Percentiles rank a stretch among this genome's conserved stretches.
Conservation (phyloP, 2,888 invertebrate species). For the Dryobota labecula region DNA sequence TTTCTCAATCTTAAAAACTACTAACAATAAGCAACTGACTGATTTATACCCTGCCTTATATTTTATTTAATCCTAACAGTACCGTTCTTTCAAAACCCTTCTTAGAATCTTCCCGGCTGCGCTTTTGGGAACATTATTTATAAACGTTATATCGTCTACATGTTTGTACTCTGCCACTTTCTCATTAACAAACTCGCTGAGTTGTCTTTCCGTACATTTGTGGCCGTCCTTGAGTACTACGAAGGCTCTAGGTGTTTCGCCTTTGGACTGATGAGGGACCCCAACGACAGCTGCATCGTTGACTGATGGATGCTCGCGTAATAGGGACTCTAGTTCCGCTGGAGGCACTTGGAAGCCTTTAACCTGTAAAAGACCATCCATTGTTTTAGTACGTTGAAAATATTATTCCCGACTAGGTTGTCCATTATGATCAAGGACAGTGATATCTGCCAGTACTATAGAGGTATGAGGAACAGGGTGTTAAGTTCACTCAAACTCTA, state of each 20-base stretch:
- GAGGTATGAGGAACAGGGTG: no score
- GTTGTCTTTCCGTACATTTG: constrained; percentile 85
- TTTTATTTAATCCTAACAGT: constrained; percentile 68
- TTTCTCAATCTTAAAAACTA: constrained; percentile 13
- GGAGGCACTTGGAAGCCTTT: constrained; percentile 96
- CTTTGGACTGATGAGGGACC: constrained; percentile 92
- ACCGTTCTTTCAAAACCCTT: constrained; percentile 89
- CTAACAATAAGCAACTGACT: constrained; percentile 9
- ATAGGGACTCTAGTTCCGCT: constrained; percentile 95
- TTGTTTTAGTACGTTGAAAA: not conserved
- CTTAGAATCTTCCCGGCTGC: constrained; percentile 95
- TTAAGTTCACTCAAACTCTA: no score
- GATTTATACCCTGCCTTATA: constrained; percentile 10
- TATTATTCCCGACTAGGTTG: not conserved
- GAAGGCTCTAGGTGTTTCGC: constrained; percentile 95
- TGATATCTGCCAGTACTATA: no score
- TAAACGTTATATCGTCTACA: constrained; percentile 92
- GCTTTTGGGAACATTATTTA: constrained; percentile 93
- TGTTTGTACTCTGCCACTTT: constrained; percentile 95
- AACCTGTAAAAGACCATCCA: constrained; percentile 81
- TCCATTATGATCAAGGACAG: no score
- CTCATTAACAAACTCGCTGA: constrained; percentile 91
- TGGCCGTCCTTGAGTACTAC: constrained; percentile 88
- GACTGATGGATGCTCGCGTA: constrained; percentile 94
- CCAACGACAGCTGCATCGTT: constrained; percentile 96